Base-by-base conservation (phyloP, 2,797 vertebrate genomes). In the Potorous gilbertii region DNA sequence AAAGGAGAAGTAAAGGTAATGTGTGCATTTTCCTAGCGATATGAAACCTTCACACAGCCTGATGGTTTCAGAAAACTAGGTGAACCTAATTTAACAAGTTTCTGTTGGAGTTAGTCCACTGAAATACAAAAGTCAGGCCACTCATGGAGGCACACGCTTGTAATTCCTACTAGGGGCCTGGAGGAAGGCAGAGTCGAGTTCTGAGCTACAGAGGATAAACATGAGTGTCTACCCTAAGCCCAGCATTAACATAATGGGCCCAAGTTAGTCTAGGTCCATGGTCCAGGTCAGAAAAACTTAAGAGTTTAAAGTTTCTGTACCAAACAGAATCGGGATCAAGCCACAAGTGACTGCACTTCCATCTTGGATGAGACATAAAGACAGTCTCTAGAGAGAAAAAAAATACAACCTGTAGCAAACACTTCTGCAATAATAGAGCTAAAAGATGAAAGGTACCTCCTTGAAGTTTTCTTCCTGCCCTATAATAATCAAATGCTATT, bases 401-500 rank as follows among this genome's bases (percentile, higher is more conserved):
- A 40, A 81, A n/a, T 18, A 4, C 57, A 66, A 66, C 59, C 59
- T 34, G n/a, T 24, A 24, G 18, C n/a, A 92, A 57, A 92, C 29
- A 34, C 90, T 34, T 34, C 12, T 93, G 3, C 57, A 55, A n/a
- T 93, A 89, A 90, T 56, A 81, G 91, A 93, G 92, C 66, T 95
- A 94, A 92, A 31, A 16, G 40, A 46, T 50, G 95, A 89, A 95
- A 96, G 93, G 93, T 14, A 92, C 11, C 55, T 62, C 55, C 93
- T 94, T 92, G 87, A 96, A 92, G 91, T 95, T 90, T 87, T 94
- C 34, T n/a, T 34, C 46, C 90, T 89, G 54, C 54, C 50, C 91
- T 95, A 31, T 59, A 94, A 93, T 87, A 50, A 95, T 74, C 55
- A 90, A 94, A 94, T 96, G 59, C 46, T 50, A 27, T 66, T 90